These are phyloP conservation scores for Tympanuchus pallidicinctus DNA, from an alignment of 2,113 vertebrate species.

Conservation along the genomic window DNA sequence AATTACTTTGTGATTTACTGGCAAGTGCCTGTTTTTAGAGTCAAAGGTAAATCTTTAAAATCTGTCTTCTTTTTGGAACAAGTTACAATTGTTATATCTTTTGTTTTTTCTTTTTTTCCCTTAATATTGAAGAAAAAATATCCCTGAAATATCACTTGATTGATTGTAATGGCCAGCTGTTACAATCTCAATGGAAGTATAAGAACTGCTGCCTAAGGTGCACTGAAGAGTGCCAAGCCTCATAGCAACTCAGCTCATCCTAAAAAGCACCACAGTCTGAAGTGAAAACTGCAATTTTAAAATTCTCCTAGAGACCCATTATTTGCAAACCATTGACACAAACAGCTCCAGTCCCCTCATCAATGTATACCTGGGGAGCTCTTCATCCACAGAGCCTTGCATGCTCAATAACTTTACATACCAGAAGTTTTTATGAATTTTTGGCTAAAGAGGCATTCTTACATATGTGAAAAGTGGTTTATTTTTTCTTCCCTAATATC, in stretches of 20 bases:
- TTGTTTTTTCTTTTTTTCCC: conserved; percentile 33
- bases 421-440: conserved; percentile 70
- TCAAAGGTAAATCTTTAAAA: conserved; percentile 11
- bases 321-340: conserved; percentile 83
- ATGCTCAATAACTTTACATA: conserved; percentile 66
- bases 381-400: conserved; percentile 62
- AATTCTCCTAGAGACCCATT: conserved; percentile 81
- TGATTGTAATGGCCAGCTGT: conserved; percentile 79
- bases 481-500: neutral
- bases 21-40: neutral
- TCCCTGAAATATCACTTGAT: conserved; percentile 78
- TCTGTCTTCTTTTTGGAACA: conserved; percentile 17
- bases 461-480: neutral
- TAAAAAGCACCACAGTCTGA: conserved; percentile 69
- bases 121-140: conserved; percentile 75
- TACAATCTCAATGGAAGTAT: conserved; percentile 77
- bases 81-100: conserved; percentile 67
- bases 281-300: conserved; percentile 79
- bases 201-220: conserved; percentile 77
- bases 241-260: conserved; percentile 79
- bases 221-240: conserved; percentile 75
- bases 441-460: conserved; percentile 60
- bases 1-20: neutral
- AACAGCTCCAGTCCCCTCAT: conserved; percentile 70
- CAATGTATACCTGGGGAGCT: conserved; percentile 72